Evolutionary conservation across 2,797 vertebrate species (phyloP), one percentile per base, ranked within the genome.

Genomic region (Oophaga sylvatica): DNA sequence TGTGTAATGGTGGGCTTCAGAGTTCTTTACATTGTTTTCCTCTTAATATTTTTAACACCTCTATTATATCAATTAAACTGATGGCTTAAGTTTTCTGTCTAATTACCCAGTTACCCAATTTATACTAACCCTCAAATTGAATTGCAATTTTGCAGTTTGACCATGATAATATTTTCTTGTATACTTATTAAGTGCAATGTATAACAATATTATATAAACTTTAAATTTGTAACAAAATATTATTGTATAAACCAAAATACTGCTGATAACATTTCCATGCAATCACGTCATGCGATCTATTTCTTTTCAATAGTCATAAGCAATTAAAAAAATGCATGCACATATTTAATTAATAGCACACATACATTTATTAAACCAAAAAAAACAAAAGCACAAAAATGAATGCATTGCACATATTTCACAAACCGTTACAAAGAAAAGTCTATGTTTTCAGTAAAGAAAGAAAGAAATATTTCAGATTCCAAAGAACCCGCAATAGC

Each of bases 311-410:
- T 90, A 92, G 92, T 92, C 81, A 92, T 87, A 91, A 91, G 90
- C 89, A 92, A 92, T 92, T 91, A 91, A 90, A 93, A 90, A 93
- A 91, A 87, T 83, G 1, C 93, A 94, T 93, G 94, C 92, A 91
- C 91, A 92, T 81, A 83, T 91, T 94, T 94, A 94, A 94, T 94
- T 91, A 90, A 91, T 73, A 92, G 89, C 92, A 92, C 90, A 90
- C 90, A 93, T 89, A 93, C 92, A 90, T 91, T 65, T 85, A 85
- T 77, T 77, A 63, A 77, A 89, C 62, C 79, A 35, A 89, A 93
- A 92, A 91, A 79, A 92, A 89, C 35, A 91, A 91, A 87, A 92
- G 81, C 0, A 92, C 80, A 90, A 92, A 92, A 93, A 88, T 84
- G 78, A 81, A 87, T 87, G 68, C 60, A 90, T 5, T 87, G 68